Evolutionary conservation across 2,888 invertebrate species (phyloP).

Genomic region (Clanis bilineata): DNA sequence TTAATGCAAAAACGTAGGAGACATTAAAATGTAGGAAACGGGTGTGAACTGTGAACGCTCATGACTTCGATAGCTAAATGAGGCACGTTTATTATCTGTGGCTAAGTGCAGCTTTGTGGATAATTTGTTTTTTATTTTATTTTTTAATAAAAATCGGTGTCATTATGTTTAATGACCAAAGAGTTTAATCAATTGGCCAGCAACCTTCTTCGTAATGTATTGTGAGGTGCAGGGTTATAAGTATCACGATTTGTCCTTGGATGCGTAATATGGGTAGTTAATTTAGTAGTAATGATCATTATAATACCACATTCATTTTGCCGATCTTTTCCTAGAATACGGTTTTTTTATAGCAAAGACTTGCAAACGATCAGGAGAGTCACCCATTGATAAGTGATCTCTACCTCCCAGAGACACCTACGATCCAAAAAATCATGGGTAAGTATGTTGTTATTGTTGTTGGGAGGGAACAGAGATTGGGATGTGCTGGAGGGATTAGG

Average conservation of each 20-base stretch:
- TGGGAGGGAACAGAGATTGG: no score
- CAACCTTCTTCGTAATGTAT: not conserved
- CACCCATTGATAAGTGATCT: no score
- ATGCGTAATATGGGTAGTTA: conserved; percentile 2
- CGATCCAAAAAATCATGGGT: no score
- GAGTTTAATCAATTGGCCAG: conserved; percentile 8
- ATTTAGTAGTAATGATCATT: no score
- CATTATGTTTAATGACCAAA: conserved; percentile 13
- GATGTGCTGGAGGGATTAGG: no score
- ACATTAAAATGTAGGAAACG: conserved; percentile 39
- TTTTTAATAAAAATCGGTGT: conserved; percentile 8
- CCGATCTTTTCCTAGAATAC: not conserved
- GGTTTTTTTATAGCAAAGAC: no score
- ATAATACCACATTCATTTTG: not conserved
- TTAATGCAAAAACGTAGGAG: conserved; percentile 48
- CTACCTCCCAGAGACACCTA: no score
- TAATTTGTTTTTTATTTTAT: conserved; percentile 13
- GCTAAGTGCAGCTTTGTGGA: conserved; percentile 15
- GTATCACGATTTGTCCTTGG: conserved; percentile 6
- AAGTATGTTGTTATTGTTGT: no score
- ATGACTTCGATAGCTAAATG: not conserved
- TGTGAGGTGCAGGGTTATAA: not conserved
- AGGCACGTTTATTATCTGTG: not conserved
- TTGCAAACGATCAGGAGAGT: no score
- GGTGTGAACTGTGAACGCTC: not conserved